These are phyloP conservation scores for Eupithecia pulchellata DNA, from an alignment of 2,888 invertebrate genomes.

Conservation along the genomic window DNA sequence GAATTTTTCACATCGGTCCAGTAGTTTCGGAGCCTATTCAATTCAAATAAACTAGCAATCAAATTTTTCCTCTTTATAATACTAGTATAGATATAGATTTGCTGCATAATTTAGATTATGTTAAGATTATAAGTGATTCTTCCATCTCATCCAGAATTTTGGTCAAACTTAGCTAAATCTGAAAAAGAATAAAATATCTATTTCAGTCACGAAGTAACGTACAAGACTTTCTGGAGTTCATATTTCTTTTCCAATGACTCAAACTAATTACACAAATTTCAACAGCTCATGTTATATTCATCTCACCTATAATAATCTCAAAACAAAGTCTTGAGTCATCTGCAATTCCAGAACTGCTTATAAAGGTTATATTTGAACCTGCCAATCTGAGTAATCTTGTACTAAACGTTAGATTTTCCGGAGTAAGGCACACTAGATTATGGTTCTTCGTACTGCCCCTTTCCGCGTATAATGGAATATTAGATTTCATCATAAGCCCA, in stretches of 20 bases:
- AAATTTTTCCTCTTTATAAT: too few relatives aligned
- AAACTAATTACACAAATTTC: conserved; percentile 35
- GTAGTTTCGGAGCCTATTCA: too few relatives aligned
- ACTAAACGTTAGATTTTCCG: conserved; percentile 38
- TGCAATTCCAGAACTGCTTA: conserved; percentile 40
- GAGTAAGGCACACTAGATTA: conserved; percentile 66
- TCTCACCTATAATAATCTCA: conserved; percentile 46
- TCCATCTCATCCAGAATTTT: too few relatives aligned
- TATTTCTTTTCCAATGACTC: conserved; percentile 35
- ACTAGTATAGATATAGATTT: too few relatives aligned
- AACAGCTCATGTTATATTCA: conserved; percentile 56
- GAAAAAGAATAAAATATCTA: conserved; percentile 15
- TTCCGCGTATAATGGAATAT: conserved; percentile 77
- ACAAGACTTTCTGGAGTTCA: conserved; percentile 17
- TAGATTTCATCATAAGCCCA: conserved; percentile 73
- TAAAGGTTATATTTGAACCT: conserved; percentile 13
- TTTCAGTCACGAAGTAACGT: conserved; percentile 39
- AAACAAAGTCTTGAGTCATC: conserved; percentile 48
- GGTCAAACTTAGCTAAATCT: background rate
- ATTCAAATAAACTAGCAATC: too few relatives aligned
- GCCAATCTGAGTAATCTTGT: conserved; percentile 27
- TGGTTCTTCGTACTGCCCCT: conserved; percentile 63
- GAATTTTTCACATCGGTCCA: too few relatives aligned
- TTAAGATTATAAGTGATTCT: too few relatives aligned
- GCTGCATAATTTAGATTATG: too few relatives aligned